Conservation (phyloP, 2,113 vertebrate genomes). For the Nibea coibor region DNA sequence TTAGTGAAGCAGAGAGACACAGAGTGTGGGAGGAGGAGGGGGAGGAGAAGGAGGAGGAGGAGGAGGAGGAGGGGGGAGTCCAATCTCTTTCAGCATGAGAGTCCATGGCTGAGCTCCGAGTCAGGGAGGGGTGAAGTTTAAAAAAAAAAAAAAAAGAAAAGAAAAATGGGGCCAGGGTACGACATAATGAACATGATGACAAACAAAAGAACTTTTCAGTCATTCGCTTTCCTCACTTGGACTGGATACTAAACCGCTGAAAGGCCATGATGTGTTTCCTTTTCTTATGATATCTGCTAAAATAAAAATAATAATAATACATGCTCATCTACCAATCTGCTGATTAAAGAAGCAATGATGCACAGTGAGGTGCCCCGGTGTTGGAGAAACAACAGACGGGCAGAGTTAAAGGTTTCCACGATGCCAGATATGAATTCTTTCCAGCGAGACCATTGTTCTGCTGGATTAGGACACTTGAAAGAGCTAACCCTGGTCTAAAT, state of each 20-base stretch:
- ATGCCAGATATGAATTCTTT: conserved; percentile 25
- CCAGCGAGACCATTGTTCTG: conserved; percentile 36
- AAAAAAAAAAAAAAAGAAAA: neutral
- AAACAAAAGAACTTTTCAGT: conserved; percentile 81
- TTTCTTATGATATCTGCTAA: conserved; percentile 10
- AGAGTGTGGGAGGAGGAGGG: conserved; percentile 68
- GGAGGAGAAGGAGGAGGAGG: conserved; percentile 4
- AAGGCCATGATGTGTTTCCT: conserved; percentile 18
- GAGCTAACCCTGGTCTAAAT: conserved; percentile 17
- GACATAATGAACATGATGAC: conserved; percentile 73
- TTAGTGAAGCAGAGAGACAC: conserved; percentile 82
- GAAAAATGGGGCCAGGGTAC: conserved; percentile 66
- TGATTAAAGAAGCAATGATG: neutral
- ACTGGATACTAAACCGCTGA: conserved; percentile 20
- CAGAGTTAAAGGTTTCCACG: neutral
- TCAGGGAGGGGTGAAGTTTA: conserved; percentile 45
- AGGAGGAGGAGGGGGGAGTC: neutral
- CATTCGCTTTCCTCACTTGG: conserved; percentile 58
- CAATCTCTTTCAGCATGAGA: conserved; percentile 69
- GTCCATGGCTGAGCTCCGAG: conserved; percentile 59
- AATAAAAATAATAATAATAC: neutral
- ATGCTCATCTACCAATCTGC: neutral
- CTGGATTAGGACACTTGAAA: conserved; percentile 39
- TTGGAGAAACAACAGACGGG: neutral
- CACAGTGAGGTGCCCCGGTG: neutral